Evolutionary conservation across 2,113 vertebrate species (phyloP), one percentile per base, ranked within the genome.

Genomic region (Albula glossodonta): DNA sequence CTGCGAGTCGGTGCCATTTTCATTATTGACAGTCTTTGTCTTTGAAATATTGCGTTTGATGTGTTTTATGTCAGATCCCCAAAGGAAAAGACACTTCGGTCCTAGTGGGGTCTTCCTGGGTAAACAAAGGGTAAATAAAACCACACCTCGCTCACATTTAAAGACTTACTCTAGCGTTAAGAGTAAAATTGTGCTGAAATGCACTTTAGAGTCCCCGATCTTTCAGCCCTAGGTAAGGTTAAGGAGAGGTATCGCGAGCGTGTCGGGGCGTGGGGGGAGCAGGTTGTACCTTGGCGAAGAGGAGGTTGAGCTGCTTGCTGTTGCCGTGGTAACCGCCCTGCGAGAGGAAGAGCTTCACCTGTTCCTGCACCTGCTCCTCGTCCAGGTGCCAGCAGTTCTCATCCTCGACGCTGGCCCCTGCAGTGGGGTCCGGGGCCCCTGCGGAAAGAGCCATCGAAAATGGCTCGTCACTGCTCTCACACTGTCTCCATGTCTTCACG

Each of bases 301-400:
- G 97, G 90, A 98, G 94, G 96, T 98, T 98, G 93, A 99, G 98
- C 91, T 99, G 98, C 92, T 98, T 99, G 89, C 98, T 98, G 89
- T 97, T 98, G 95, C 98, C 97, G n/a, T 99, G 98, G 95, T 99
- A 98, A 87, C 97, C 98, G 1, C 97, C 97, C 93, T 99, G 98
- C 89, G 97, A 98, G 70, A 99, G 97, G 89, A 99, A 99, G 90
- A 98, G 95, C 93, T 98, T 99, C 93, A 99, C 98, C 93, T 99
- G 98, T 90, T 99, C 98, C 93, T 97, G 97, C 88, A 99, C 98
- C 87, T 99, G 98, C 89, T 99, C 98, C 93, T 99, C 98, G 89
- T 99, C 98, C 92, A 99, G 93, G 94, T 99, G 98, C 98, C 98
- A 99, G 92, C 98, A 99, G 90, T 99, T 99, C 92, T 99, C 98